Base-by-base conservation (phyloP, 2,113 vertebrate species). In the Semicossyphus pulcher region DNA sequence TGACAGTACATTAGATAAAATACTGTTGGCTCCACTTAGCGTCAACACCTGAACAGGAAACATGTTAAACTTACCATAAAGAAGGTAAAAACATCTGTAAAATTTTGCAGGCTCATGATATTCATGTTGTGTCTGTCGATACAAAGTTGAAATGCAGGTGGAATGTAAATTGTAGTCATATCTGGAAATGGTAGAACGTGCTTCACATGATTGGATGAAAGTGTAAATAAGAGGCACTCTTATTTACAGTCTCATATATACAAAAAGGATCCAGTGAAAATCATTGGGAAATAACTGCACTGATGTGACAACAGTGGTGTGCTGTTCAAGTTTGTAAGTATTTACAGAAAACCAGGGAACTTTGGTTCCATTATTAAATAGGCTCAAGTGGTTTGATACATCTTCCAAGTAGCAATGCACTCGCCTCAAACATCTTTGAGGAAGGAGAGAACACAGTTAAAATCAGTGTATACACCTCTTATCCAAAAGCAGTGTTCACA, bases 201-300 rank as follows among this genome's bases (percentile, higher is more conserved):
- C 56, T 23, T 29, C 15, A n/a, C n/a, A 47, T 51, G 14, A 9
- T 57, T 41, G 25, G 7, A 28, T 52, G 18, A 81, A 16, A 20
- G 18, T 68, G 36, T 49, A 23, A 54, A 60, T 42, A 31, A 31
- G 77, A 86, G 58, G 62, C 74, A 72, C 66, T 25, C 31, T 20
- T 58, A 65, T 79, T 65, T 69, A 69, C 32, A 73, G 25, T 47
- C 31, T 68, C 23, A 53, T 68, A 61, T 31, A 14, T 53, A 54
- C 29, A 77, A 71, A 72, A 81, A 67, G 20, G 41, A 61, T 67
- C 51, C 58, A 81, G 80, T 69, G 62, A 36, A 74, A 45, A 11
- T 25, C 31, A 59, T 21, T 45, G 41, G 49, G 31, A 7, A 31
- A 70, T 44, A 42, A 47, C 59, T 49, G 62, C 11, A 58, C 71